Conservation (phyloP, 1,140 invertebrate species). For the Laupala kohalensis region DNA sequence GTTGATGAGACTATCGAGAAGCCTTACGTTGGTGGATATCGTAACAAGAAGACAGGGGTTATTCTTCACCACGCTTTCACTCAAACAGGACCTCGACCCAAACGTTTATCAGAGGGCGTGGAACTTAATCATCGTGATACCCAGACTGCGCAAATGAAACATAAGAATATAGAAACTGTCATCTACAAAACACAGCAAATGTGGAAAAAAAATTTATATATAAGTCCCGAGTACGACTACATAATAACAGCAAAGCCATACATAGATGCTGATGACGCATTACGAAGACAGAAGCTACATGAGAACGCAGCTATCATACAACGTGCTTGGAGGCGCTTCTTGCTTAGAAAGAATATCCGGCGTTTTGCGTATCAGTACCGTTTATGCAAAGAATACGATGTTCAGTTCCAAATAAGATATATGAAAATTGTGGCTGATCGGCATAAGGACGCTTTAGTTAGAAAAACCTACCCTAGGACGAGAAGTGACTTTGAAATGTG, state of each 20-base stretch:
- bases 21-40: not conserved
- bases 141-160: constrained; percentile 37
- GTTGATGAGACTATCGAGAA: not conserved
- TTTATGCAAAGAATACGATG: not conserved
- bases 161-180: constrained; percentile 27
- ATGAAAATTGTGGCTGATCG: not conserved
- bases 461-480: constrained; percentile 41
- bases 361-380: not conserved
- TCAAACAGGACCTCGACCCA: not conserved
- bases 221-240: constrained; percentile 39
- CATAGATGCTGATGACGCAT: constrained; percentile 37
- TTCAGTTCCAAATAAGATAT: not conserved
- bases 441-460: constrained; percentile 28
- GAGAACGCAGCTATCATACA: not conserved
- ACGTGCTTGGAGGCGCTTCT: not conserved
- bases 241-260: constrained; percentile 38
- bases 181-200: constrained; percentile 35
- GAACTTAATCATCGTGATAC: constrained; percentile 29
- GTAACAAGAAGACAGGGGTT: not conserved
- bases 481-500: constrained; percentile 48
- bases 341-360: not conserved
- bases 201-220: constrained; percentile 34
- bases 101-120: too few relatives aligned
- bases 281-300: constrained; percentile 25
- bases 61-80: not conserved